Evolutionary conservation across 2,113 vertebrate genomes (phyloP).

Genomic region (Dryoscopus gambensis): DNA sequence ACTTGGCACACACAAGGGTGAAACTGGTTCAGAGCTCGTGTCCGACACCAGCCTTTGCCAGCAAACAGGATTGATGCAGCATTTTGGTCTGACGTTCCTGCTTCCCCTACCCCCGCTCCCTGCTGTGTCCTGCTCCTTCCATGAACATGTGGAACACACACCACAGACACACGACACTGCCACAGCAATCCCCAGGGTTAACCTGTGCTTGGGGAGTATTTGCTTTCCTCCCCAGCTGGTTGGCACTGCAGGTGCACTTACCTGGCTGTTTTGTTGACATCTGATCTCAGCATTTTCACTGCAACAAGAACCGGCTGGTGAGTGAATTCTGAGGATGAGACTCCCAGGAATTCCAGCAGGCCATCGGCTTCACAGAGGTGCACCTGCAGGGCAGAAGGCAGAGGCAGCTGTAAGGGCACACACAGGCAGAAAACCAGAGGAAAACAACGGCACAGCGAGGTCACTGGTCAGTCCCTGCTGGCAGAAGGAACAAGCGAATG

Average conservation of each 20-base stretch:
- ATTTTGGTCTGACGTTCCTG: rapidly evolving
- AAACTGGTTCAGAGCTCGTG: neutral
- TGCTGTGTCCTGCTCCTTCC: neutral
- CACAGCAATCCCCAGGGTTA: neutral
- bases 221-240: neutral
- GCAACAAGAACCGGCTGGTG: constrained; percentile 86
- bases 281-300: constrained; percentile 93
- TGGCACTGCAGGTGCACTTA: neutral
- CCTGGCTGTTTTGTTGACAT: constrained; percentile 98
- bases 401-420: neutral
- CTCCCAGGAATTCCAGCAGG: constrained; percentile 77
- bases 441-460: neutral
- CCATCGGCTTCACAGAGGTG: constrained; percentile 95
- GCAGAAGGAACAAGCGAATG: neutral
- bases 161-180: neutral
- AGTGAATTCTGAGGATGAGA: constrained; percentile 58
- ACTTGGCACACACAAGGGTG: neutral
- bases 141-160: rapidly evolving
- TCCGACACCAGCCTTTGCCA: neutral
- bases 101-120: neutral
- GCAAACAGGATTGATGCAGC: neutral
- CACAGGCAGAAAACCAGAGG: neutral
- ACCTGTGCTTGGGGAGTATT: neutral
- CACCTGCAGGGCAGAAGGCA: constrained; percentile 75
- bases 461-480: neutral